Base-by-base conservation (phyloP, 2,797 vertebrate species). In the Sebastes itinus region DNA sequence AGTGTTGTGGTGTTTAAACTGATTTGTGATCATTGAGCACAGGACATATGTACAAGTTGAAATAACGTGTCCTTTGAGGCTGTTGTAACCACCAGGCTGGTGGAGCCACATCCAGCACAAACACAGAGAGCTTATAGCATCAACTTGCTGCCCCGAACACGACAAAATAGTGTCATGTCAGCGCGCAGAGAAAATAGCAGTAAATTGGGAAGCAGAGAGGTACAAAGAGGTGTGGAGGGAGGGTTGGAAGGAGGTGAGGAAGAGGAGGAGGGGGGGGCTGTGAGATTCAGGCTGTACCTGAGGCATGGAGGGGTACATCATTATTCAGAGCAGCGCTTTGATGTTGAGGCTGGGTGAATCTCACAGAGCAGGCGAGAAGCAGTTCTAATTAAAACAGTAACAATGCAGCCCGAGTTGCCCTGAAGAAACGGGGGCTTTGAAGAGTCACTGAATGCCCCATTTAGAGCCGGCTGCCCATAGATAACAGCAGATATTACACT, bases 371-470 rank as follows among this genome's bases (percentile, higher is more conserved):
- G 92, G 90, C 84, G 65, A 85, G 87, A 90, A 89, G 88, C 88
- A 82, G 80, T 85, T 94, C 93, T 92, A 94, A 94, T 95, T 94
- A 94, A 95, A 93, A 93, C 81, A 78, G 85, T 81, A 92, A 92
- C 92, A 93, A 93, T 92, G 87, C 88, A 80, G 89, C 84, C 77
- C 14, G 55, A 90, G 89, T 88, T 80, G 81, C 87, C 89, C 87
- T 22, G 83, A 86, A 93, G 92, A 92, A 92, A 92, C 55, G 2
- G 78, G 61, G 78, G 66, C 92, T 92, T 90, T 94, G 91, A 93
- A 93, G 88, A 94, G 91, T 89, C 89, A 92, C 83, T 90, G 89
- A 93, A 92, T 85, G 92, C 83, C 90, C 89, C 91, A 92, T 94
- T 93, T 94, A 91, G 82, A 90, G 78, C 73, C 28, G 83, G 78